Conservation (phyloP, 92 coral and sea anemone genomes). For the Paragorgia papillata region DNA sequence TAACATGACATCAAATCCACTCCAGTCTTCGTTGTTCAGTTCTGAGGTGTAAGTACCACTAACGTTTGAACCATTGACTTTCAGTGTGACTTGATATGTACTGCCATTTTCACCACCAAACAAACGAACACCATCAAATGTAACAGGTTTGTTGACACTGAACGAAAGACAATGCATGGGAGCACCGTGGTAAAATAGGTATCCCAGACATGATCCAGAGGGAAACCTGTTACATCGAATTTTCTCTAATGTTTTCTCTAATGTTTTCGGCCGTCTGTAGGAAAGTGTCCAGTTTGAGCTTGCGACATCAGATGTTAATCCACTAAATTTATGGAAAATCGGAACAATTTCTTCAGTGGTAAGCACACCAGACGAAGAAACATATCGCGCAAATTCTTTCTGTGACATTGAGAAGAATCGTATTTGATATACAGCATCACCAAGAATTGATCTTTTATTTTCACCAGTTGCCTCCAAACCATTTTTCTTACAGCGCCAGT, state of each 20-base stretch:
- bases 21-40: too few species aligned
- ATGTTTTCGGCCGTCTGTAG: too few species aligned
- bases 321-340: constrained; percentile 53
- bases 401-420: constrained; percentile 83
- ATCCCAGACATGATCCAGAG: too few species aligned
- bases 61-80: background rate
- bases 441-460: constrained; percentile 34
- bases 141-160: constrained; percentile 60
- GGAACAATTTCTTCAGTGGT: constrained; percentile 61
- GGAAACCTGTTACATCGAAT: too few species aligned
- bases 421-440: constrained; percentile 50
- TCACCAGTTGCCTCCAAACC: constrained; percentile 25
- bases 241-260: too few species aligned
- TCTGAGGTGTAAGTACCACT: background rate
- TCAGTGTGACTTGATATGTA: constrained; percentile 20
- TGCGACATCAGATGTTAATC: too few species aligned
- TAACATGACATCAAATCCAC: constrained; percentile 72
- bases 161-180: constrained; percentile 64
- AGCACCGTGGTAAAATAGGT: constrained; percentile 9
- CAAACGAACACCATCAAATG: constrained; percentile 70
- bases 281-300: too few species aligned
- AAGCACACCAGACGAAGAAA: constrained; percentile 63
- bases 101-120: constrained; percentile 68
- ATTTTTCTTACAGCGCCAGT: background rate
- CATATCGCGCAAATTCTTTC: constrained; percentile 62